phyloP scores from a whole-genome alignment of 2,797 vertebrate genomes.

The Paratrypauchen microcephalus region DNA sequence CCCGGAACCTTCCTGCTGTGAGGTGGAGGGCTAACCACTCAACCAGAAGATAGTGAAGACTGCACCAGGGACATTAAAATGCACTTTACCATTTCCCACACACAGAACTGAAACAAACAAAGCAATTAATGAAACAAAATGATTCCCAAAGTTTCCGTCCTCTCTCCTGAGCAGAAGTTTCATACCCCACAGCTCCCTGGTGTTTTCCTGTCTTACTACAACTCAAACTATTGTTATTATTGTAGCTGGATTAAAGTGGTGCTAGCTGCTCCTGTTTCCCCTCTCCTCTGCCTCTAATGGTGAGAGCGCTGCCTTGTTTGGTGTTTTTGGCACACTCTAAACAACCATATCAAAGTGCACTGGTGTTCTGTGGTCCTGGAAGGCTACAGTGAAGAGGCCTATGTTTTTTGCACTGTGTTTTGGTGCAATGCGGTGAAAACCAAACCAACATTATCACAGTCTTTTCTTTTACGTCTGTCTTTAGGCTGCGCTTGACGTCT shows the following conservation, averaged over 20 bases:
- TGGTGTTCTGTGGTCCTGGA: slow-evolving; percentile 4
- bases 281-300: slow-evolving; percentile 5
- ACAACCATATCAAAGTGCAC: slow-evolving; percentile 5
- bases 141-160: background rate
- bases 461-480: background rate
- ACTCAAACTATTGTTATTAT: slow-evolving; percentile 3
- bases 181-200: background rate
- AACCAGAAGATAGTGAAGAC: too few species aligned
- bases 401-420: background rate
- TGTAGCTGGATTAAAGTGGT: background rate
- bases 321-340: slow-evolving; percentile 2
- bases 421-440: background rate
- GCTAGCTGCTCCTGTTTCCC: background rate
- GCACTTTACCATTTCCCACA: too few species aligned
- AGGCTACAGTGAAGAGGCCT: background rate
- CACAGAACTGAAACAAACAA: background rate
- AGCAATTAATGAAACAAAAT: background rate
- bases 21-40: too few species aligned
- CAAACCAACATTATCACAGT: background rate
- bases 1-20: too few species aligned
- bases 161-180: background rate
- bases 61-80: too few species aligned
- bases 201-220: slow-evolving; percentile 7
- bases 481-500: background rate
- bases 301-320: background rate